These are phyloP conservation scores for Cantharis lateralis DNA, from an alignment of 2,888 invertebrate species.

Conservation along the genomic window DNA sequence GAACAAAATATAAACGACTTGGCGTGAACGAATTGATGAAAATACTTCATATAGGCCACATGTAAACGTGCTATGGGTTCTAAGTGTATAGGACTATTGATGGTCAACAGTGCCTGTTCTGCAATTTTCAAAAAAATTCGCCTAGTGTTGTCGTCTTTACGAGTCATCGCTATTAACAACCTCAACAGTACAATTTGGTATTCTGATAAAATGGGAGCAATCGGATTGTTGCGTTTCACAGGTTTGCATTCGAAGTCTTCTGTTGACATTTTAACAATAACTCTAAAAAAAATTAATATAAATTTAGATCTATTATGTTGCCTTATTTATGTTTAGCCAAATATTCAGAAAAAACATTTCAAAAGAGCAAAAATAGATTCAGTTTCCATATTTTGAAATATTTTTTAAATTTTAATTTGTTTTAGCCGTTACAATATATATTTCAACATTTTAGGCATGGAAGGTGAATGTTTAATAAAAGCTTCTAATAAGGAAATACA, in stretches of 20 bases:
- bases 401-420: too few species aligned
- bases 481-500: not conserved
- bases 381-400: too few species aligned
- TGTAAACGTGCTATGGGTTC: not conserved
- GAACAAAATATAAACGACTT: not conserved
- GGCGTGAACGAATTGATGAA: not conserved
- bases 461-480: too few species aligned
- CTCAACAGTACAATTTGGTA: not conserved
- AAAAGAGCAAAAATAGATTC: too few species aligned
- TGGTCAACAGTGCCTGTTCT: not conserved
- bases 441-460: too few species aligned
- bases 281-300: too few species aligned
- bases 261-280: not conserved
- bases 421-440: too few species aligned
- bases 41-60: not conserved
- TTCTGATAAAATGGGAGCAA: not conserved
- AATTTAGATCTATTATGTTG: too few species aligned
- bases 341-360: too few species aligned
- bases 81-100: not conserved
- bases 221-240: not conserved
- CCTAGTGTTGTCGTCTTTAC: not conserved
- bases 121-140: not conserved
- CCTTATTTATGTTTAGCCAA: too few species aligned
- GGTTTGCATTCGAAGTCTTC: not conserved
- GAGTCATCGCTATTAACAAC: not conserved